Evolutionary conservation across 2,888 invertebrate genomes (phyloP).

Genomic region (Orthosia cruda): DNA sequence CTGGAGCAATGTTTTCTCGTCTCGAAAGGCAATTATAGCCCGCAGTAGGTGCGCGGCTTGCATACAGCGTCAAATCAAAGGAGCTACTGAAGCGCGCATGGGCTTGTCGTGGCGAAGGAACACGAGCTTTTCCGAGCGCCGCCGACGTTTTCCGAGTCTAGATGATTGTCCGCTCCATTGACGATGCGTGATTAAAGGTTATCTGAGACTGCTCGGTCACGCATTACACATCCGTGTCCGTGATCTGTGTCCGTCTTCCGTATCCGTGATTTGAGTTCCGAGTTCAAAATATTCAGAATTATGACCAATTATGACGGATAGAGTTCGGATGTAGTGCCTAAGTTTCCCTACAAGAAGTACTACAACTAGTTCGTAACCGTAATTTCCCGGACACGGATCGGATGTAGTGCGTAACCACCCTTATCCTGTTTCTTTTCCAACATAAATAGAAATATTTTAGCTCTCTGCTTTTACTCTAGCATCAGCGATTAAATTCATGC

Average conservation of each 20-base stretch:
- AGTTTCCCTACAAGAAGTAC: too few species aligned
- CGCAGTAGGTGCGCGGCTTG: conserved; percentile 54
- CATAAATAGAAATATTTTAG: conserved; percentile 6
- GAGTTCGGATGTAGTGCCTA: too few species aligned
- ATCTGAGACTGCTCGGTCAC: not conserved
- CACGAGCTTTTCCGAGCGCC: conserved; percentile 1
- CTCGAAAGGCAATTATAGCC: conserved; percentile 81
- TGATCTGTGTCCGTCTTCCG: too few species aligned
- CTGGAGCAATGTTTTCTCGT: conserved; percentile 80
- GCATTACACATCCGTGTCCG: too few species aligned
- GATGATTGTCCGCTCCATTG: conserved; percentile 30
- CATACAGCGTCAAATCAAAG: conserved; percentile 71
- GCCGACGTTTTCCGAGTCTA: conserved; percentile 8
- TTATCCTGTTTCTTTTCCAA: not conserved
- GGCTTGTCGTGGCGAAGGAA: conserved; percentile 20
- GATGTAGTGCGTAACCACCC: too few species aligned
- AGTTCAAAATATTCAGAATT: too few species aligned
- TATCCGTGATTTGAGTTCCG: too few species aligned
- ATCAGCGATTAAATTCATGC: conserved; percentile 15
- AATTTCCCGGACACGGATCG: too few species aligned
- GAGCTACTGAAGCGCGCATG: conserved; percentile 59
- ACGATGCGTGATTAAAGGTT: conserved; percentile 25
- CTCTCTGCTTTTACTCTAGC: too few species aligned
- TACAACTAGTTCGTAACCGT: too few species aligned
- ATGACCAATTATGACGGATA: too few species aligned